Conservation (phyloP, 2,797 vertebrate genomes). For the Chaetophractus vellerosus region DNA sequence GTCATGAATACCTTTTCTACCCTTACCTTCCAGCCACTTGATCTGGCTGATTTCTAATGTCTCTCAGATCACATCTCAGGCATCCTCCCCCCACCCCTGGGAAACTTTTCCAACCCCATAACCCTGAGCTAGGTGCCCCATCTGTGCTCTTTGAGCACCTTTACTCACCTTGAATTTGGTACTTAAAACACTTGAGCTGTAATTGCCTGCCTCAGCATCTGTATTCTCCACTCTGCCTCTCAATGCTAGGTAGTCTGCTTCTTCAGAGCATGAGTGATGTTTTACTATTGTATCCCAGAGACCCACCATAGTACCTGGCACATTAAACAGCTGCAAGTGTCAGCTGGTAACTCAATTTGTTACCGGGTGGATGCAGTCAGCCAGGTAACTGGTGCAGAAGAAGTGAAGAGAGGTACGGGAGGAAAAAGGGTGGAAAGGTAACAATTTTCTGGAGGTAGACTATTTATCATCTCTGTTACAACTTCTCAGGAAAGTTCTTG, state of each 20-base stretch:
- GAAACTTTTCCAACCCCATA: not conserved
- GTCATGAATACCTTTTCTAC: not conserved
- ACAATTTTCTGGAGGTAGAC: not conserved
- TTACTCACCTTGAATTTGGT: not conserved
- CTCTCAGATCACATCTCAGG: slow-evolving; percentile 21
- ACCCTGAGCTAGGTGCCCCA: not conserved
- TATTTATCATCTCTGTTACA: not conserved
- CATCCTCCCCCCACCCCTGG: not conserved
- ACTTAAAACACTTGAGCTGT: not conserved
- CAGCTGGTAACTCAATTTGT: slow-evolving; percentile 1
- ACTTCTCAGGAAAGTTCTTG: not conserved
- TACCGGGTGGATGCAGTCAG: not conserved
- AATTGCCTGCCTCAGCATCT: not conserved
- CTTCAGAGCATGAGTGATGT: not conserved
- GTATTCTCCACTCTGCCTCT: not conserved
- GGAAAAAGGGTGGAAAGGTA: not conserved
- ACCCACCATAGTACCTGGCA: not conserved
- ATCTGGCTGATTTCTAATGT: not conserved
- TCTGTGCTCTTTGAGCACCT: not conserved
- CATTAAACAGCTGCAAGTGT: not conserved
- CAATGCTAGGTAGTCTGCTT: not conserved
- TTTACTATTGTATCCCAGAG: not conserved
- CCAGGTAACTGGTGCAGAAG: not conserved
- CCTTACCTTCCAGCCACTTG: not conserved
- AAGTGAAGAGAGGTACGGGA: not conserved